These are phyloP conservation scores for Eristalis intricaria DNA, from an alignment of 2,888 invertebrate species.

Conservation along the genomic window DNA sequence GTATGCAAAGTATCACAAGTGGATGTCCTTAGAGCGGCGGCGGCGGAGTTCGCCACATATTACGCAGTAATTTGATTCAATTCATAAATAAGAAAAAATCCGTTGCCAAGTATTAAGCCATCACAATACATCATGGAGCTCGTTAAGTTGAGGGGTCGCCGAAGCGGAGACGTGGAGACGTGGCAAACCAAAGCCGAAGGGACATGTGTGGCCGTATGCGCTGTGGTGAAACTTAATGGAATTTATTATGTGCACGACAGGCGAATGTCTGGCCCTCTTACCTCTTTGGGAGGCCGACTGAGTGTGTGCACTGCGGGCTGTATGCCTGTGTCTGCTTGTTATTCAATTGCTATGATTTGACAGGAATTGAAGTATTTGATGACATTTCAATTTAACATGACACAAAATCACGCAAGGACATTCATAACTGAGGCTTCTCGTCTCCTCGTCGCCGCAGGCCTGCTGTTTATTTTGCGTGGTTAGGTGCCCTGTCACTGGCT, in stretches of 20 bases:
- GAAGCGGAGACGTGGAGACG: not conserved
- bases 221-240: conserved; percentile 55
- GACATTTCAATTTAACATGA: conserved; percentile 55
- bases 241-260: conserved; percentile 58
- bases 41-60: conserved; percentile 25
- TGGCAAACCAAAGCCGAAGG: conserved; percentile 44
- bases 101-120: conserved; percentile 65
- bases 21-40: conserved; percentile 42
- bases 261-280: not conserved
- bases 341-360: conserved; percentile 61
- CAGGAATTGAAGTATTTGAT: conserved; percentile 53
- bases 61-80: conserved; percentile 63
- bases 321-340: conserved; percentile 27
- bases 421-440: not conserved
- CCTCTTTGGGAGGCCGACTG: not conserved
- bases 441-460: not conserved
- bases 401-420: conserved; percentile 46
- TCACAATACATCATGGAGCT: conserved; percentile 62
- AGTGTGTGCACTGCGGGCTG: conserved; percentile 5
- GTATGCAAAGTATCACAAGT: conserved; percentile 23
- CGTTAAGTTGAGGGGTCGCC: conserved; percentile 38
- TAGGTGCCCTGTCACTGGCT: not conserved
- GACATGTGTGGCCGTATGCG: conserved; percentile 39
- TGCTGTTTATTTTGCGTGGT: not conserved
- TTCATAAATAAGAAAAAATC: conserved; percentile 66